phyloP scores from a whole-genome alignment of 2,888 invertebrate species.

The Drosophila imparisetae region DNA sequence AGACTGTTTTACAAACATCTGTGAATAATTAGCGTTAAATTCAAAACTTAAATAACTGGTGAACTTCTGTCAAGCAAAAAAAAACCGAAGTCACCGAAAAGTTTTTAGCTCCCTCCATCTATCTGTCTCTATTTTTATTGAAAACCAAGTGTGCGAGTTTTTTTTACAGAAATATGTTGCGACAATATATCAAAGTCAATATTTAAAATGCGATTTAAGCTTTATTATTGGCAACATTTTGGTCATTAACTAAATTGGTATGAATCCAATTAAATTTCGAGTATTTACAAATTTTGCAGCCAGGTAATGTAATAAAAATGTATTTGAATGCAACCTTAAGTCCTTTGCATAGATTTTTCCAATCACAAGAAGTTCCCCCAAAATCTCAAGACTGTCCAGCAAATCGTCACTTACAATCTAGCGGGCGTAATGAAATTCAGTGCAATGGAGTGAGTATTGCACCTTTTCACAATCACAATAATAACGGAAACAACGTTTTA shows the following conservation, averaged over 20 bases:
- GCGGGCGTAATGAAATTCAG: not conserved
- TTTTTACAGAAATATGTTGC: not conserved
- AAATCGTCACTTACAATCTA: not conserved
- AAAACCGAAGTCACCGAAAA: no score
- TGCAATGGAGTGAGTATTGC: slow-evolving; percentile 11
- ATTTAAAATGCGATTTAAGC: slow-evolving; percentile 3
- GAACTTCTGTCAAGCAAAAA: not conserved
- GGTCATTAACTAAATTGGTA: slow-evolving; percentile 45
- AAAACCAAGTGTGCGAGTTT: not conserved
- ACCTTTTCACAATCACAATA: no score
- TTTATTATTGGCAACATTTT: slow-evolving; percentile 15
- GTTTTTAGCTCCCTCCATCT: not conserved
- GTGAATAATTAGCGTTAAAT: not conserved
- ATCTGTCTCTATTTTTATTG: not conserved
- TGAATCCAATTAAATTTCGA: slow-evolving; percentile 56
- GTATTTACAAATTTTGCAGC: slow-evolving; percentile 55
- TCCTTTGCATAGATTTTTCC: slow-evolving; percentile 10
- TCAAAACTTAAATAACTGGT: not conserved
- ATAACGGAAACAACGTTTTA: not conserved
- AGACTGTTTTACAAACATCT: not conserved
- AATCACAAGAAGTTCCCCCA: slow-evolving; percentile 7
- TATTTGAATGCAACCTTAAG: not conserved
- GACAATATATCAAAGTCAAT: slow-evolving; percentile 10
- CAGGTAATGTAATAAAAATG: slow-evolving; percentile 21
- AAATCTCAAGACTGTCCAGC: slow-evolving; percentile 16